phyloP scores from a whole-genome alignment of 2,797 vertebrate genomes.

The Manis javanica region DNA sequence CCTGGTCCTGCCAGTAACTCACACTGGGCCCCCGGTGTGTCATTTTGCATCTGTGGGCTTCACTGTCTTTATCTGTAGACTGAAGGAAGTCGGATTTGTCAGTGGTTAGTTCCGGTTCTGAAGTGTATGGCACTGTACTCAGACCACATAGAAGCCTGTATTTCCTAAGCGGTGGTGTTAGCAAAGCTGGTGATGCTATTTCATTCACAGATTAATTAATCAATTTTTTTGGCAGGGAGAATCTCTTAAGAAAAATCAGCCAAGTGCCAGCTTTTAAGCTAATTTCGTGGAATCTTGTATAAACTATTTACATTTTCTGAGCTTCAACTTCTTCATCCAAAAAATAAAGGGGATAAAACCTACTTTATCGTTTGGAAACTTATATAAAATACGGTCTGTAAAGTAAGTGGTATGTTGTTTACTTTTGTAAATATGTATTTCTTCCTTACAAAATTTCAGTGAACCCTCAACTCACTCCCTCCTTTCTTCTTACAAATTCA shows the following conservation, averaged over 20 bases:
- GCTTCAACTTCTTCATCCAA: neutral
- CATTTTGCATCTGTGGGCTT: neutral
- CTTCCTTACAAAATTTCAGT: neutral
- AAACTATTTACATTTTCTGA: neutral
- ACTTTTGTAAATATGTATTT: neutral
- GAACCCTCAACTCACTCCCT: neutral
- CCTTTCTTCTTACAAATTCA: neutral
- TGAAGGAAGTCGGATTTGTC: neutral
- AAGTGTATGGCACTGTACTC: accelerated
- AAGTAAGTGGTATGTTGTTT: neutral
- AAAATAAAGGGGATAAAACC: neutral
- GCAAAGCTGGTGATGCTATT: neutral
- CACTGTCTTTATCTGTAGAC: neutral
- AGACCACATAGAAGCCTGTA: neutral
- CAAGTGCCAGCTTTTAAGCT: neutral
- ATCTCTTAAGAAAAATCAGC: neutral
- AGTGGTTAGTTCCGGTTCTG: neutral
- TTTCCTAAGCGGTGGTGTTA: neutral
- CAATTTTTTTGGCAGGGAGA: too few species aligned
- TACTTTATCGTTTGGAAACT: neutral
- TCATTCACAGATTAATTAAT: too few species aligned
- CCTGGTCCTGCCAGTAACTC: too few species aligned
- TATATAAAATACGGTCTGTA: neutral
- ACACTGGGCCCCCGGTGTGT: accelerated
- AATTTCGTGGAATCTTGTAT: neutral